Percentiles rank a stretch among this genome's conserved stretches.
Evolutionary conservation across 1,140 invertebrate genomes (phyloP).

Genomic region (Caenorhabditis briggsae): DNA sequence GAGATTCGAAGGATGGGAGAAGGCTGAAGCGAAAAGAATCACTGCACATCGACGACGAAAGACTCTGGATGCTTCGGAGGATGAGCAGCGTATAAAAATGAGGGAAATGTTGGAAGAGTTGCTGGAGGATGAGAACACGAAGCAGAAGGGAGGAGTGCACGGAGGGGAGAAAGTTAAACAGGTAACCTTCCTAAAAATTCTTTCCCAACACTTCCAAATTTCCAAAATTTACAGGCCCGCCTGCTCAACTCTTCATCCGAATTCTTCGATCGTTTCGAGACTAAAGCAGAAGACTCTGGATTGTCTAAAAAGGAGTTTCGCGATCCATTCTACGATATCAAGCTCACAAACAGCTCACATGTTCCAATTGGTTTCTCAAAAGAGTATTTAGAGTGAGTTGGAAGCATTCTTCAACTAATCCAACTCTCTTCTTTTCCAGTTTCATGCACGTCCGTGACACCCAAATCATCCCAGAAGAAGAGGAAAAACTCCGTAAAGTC

Average conservation of each 20-base stretch:
- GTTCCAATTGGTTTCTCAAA: slow-evolving; percentile 26
- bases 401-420: background rate
- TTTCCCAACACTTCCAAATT: no score
- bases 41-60: background rate
- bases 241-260: slow-evolving; percentile 9
- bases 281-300: slow-evolving; percentile 27
- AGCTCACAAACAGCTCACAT: slow-evolving; percentile 20
- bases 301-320: slow-evolving; percentile 24
- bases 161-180: slow-evolving; percentile 16
- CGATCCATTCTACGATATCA: slow-evolving; percentile 20
- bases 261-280: slow-evolving; percentile 37
- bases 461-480: slow-evolving; percentile 33
- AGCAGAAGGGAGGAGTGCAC: background rate
- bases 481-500: slow-evolving; percentile 43
- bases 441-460: slow-evolving; percentile 42
- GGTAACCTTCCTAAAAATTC: background rate
- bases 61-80: background rate
- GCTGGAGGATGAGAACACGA: background rate
- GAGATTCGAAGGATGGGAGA: slow-evolving; percentile 20
- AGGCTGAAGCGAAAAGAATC: background rate
- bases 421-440: background rate
- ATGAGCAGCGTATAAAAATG: background rate
- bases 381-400: slow-evolving; percentile 23
- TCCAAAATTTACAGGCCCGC: background rate
- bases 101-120: background rate